Conservation (phyloP, 2,113 vertebrate species). For the Corythaeola cristata region DNA sequence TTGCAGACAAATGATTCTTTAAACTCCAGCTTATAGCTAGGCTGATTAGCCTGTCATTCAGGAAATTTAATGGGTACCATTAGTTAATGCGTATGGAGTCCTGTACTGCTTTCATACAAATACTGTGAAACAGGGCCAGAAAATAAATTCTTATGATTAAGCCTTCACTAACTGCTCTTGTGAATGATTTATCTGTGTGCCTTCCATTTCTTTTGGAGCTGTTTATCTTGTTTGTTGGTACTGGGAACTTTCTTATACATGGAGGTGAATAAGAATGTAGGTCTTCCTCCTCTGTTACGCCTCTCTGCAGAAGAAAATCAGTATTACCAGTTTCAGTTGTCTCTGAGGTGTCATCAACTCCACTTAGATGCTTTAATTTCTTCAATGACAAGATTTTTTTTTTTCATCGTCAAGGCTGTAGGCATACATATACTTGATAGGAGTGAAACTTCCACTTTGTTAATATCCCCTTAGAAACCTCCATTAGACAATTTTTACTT, state of each 20-base stretch:
- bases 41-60: background rate
- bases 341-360: background rate
- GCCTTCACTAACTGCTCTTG: background rate
- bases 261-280: background rate
- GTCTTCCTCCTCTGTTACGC: background rate
- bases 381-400: background rate
- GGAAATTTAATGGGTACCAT: background rate
- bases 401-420: background rate
- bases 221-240: background rate
- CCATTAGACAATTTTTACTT: background rate
- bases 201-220: background rate
- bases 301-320: background rate
- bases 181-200: background rate
- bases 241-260: background rate
- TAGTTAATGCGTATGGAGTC: background rate
- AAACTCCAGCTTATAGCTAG: background rate
- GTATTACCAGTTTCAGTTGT: background rate
- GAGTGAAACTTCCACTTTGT: background rate
- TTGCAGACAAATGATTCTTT: background rate
- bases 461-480: background rate
- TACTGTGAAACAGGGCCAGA: background rate
- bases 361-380: background rate
- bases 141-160: background rate
- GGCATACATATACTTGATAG: background rate
- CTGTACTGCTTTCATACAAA: background rate